Conservation (phyloP, 2,888 invertebrate genomes). For the Nomada ferruginata region DNA sequence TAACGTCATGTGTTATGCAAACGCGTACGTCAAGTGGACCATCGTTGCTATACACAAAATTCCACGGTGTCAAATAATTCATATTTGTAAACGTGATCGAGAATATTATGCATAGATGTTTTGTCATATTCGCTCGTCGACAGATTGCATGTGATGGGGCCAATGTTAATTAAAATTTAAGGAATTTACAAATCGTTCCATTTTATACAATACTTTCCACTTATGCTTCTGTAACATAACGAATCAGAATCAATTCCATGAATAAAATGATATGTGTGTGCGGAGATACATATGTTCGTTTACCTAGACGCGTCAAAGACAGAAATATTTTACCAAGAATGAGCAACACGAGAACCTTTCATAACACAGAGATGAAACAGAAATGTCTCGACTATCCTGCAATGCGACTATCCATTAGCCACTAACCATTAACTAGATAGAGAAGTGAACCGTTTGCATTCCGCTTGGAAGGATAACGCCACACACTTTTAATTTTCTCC, state of each 20-base stretch:
- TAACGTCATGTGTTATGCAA: not conserved
- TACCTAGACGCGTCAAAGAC: too few relatives aligned
- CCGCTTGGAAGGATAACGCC: conserved; percentile 20
- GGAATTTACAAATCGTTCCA: too few relatives aligned
- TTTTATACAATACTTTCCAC: too few relatives aligned
- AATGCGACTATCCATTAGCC: too few relatives aligned
- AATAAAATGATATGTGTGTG: too few relatives aligned
- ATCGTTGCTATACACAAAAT: not conserved
- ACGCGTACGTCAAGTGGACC: not conserved
- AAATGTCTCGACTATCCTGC: too few relatives aligned
- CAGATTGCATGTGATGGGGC: not conserved
- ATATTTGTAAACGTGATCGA: conserved; percentile 5
- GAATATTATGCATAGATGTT: not conserved
- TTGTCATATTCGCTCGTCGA: not conserved
- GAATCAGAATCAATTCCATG: too few relatives aligned
- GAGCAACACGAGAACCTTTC: too few relatives aligned
- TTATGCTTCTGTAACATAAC: too few relatives aligned
- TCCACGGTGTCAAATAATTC: not conserved
- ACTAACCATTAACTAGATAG: not conserved
- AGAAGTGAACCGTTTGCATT: conserved; percentile 3
- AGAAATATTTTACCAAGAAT: too few relatives aligned
- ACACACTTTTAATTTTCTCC: conserved; percentile 32
- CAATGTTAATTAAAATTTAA: not conserved
- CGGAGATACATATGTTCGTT: too few relatives aligned
- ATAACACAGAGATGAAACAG: too few relatives aligned